phyloP scores from a whole-genome alignment of 2,888 invertebrate genomes.

The Nymphalis polychloros region DNA sequence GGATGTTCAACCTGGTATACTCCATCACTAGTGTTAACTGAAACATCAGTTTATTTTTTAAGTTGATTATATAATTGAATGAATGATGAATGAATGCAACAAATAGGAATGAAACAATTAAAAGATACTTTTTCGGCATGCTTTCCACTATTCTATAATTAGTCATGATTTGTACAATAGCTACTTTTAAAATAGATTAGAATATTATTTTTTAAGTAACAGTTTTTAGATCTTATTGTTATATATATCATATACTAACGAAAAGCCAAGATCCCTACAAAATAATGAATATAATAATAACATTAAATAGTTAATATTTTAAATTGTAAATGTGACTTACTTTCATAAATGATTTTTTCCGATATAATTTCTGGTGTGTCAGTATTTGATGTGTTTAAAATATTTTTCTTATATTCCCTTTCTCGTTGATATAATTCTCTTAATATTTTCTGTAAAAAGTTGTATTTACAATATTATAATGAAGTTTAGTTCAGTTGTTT shows the following conservation, averaged over 20 bases:
- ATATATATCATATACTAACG: no score
- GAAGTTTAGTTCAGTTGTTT: background rate
- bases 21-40: slow-evolving; percentile 83
- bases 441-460: slow-evolving; percentile 66
- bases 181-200: background rate
- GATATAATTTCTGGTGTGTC: slow-evolving; percentile 54
- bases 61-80: no score
- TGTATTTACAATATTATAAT: background rate
- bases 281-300: background rate
- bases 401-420: slow-evolving; percentile 64
- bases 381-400: slow-evolving; percentile 42
- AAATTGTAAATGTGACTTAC: slow-evolving; percentile 50
- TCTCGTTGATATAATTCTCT: slow-evolving; percentile 66
- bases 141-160: no score
- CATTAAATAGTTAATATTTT: background rate
- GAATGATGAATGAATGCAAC: no score
- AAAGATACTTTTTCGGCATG: no score
- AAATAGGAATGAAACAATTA: no score
- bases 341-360: slow-evolving; percentile 67
- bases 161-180: no score
- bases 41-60: background rate
- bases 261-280: no score
- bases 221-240: background rate
- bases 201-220: no score
- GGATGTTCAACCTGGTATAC: slow-evolving; percentile 85